Percentiles rank a stretch among this genome's conserved stretches.
Conservation (phyloP, 2,113 vertebrate species). For the Kryptolebias marmoratus region DNA sequence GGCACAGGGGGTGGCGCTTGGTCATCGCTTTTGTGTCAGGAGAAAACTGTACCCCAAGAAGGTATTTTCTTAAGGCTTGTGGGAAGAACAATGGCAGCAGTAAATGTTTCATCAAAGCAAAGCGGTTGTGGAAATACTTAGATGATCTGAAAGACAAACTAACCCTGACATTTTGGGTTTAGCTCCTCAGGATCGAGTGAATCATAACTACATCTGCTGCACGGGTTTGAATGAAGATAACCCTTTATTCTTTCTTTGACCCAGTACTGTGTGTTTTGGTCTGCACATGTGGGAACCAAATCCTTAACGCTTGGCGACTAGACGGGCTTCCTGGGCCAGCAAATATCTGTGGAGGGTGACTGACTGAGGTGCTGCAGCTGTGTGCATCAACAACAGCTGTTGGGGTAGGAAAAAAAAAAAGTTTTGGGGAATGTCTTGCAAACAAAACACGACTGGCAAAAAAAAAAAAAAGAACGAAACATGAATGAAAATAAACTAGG, state of each 20-base stretch:
- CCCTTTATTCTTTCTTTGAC: too few species aligned
- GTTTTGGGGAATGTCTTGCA: too few species aligned
- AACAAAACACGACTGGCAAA: too few species aligned
- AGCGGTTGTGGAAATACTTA: too few species aligned
- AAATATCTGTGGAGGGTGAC: too few species aligned
- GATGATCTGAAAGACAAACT: conserved; percentile 27
- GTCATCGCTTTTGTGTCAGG: neutral
- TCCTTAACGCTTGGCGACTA: neutral
- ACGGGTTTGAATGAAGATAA: conserved; percentile 2
- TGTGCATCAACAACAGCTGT: too few species aligned
- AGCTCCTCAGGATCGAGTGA: conserved; percentile 17
- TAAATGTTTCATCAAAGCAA: too few species aligned
- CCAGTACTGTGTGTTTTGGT: conserved; percentile 9
- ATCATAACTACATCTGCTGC: neutral
- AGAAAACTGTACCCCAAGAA: neutral
- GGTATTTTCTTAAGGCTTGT: neutral
- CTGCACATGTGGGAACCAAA: conserved; percentile 5
- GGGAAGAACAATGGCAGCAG: neutral
- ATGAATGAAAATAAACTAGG: too few species aligned
- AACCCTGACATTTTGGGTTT: conserved; percentile 62
- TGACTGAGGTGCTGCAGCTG: too few species aligned
- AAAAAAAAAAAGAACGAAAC: too few species aligned
- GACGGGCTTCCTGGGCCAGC: too few species aligned
- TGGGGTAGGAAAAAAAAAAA: too few species aligned
- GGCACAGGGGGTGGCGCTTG: neutral